phyloP scores from a whole-genome alignment of 1,140 invertebrate genomes.

The Gonioctena quinquepunctata region DNA sequence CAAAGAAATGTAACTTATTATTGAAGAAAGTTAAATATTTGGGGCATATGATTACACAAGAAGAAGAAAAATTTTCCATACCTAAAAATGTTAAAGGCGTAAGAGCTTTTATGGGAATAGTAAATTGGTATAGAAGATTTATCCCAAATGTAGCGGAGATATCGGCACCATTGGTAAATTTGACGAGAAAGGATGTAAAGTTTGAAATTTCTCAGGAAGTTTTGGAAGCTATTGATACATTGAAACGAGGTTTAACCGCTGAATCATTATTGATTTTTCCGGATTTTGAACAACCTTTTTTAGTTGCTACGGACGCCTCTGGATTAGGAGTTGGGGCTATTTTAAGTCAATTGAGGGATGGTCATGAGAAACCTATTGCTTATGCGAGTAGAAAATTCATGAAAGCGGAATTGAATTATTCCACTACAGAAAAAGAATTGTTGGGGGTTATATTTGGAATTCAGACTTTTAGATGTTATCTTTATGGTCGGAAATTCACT shows the following conservation, averaged over 20 bases:
- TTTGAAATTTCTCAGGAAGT: conserved; percentile 2
- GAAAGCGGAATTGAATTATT: conserved; percentile 15
- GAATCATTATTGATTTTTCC: conserved; percentile 40
- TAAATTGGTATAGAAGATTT: conserved; percentile 28
- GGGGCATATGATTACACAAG: conserved; percentile 21
- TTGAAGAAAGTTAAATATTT: conserved; percentile 23
- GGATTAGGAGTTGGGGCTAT: conserved; percentile 31
- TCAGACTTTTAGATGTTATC: conserved; percentile 16
- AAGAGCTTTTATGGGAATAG: conserved; percentile 17
- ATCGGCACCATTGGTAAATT: conserved; percentile 13
- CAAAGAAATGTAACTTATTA: conserved; percentile 3
- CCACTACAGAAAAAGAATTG: conserved; percentile 18
- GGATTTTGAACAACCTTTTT: conserved; percentile 49
- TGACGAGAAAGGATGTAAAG: conserved; percentile 6
- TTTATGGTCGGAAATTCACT: conserved; percentile 19
- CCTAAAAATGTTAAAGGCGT: conserved; percentile 16
- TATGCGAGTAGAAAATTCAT: conserved; percentile 4
- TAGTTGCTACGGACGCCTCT: conserved; percentile 50
- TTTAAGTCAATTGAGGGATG: conserved; percentile 9
- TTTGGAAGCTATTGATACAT: conserved; percentile 6
- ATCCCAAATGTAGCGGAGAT: conserved; percentile 17
- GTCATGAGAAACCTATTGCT: conserved; percentile 4
- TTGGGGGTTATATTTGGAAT: conserved; percentile 1
- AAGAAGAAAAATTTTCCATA: conserved; percentile 21
- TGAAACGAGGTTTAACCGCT: conserved; percentile 17